Evolutionary conservation across 2,888 invertebrate species (phyloP).

Genomic region (Pollenia labialis): DNA sequence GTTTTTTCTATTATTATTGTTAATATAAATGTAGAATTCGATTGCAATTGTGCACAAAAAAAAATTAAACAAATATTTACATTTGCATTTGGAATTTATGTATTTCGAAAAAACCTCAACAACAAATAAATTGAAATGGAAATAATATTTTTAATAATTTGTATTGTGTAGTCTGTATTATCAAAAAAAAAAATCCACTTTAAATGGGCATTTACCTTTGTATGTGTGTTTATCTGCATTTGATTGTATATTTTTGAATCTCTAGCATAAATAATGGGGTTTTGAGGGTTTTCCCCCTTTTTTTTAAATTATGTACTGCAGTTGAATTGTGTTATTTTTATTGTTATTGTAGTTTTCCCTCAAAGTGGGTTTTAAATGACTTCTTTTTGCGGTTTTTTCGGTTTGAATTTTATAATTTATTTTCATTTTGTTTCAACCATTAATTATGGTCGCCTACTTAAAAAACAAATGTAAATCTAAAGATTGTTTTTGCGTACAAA

Average conservation of each 20-base stretch:
- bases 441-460: slow-evolving; percentile 62
- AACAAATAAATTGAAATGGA: slow-evolving; percentile 34
- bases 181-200: background rate
- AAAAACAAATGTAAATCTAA: slow-evolving; percentile 6
- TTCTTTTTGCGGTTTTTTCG: slow-evolving; percentile 48
- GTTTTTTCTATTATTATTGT: background rate
- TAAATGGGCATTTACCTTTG: slow-evolving; percentile 9
- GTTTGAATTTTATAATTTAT: slow-evolving; percentile 43
- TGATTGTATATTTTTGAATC: background rate
- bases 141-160: slow-evolving; percentile 50
- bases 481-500: background rate
- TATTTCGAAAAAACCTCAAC: slow-evolving; percentile 24
- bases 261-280: slow-evolving; percentile 13
- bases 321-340: slow-evolving; percentile 5
- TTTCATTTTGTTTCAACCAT: slow-evolving; percentile 52
- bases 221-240: background rate
- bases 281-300: background rate
- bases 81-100: slow-evolving; percentile 13
- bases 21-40: slow-evolving; percentile 14
- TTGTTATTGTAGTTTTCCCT: slow-evolving; percentile 13
- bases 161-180: background rate
- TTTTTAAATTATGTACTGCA: slow-evolving; percentile 29
- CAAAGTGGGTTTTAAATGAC: slow-evolving; percentile 54
- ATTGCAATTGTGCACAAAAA: slow-evolving; percentile 27
- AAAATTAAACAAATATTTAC: background rate